These are phyloP conservation scores for Triplophysa yarkandensis DNA, from an alignment of 2,797 vertebrate species.

Conservation along the genomic window DNA sequence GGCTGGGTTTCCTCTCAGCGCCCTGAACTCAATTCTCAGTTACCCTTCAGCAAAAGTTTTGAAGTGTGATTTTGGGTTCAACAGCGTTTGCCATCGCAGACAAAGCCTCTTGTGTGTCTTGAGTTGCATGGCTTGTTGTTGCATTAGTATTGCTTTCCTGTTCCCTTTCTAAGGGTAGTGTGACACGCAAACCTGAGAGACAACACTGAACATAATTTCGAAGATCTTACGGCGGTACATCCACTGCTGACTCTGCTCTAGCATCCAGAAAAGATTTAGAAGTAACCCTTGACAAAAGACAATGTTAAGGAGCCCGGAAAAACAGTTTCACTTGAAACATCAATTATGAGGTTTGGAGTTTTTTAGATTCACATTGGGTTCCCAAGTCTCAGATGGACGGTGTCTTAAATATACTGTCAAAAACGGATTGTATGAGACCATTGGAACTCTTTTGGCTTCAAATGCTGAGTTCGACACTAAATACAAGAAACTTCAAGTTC, in stretches of 20 bases:
- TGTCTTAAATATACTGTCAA: background rate
- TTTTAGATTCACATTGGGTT: slow-evolving; percentile 1
- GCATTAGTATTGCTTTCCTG: slow-evolving; percentile 79
- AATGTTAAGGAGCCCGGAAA: slow-evolving; percentile 1
- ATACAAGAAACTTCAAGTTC: background rate
- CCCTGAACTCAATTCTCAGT: background rate
- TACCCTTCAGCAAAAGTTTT: background rate
- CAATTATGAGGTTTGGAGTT: background rate
- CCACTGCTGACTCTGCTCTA: background rate
- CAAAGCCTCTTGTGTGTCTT: slow-evolving; percentile 56
- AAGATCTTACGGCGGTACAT: slow-evolving; percentile 49
- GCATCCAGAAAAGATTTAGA: background rate
- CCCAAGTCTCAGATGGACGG: background rate
- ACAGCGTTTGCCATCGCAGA: slow-evolving; percentile 16
- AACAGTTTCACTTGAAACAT: background rate
- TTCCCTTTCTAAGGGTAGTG: slow-evolving; percentile 61
- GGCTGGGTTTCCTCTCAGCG: slow-evolving; percentile 3
- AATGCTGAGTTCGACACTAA: slow-evolving; percentile 38
- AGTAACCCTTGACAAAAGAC: background rate
- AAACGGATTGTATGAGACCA: slow-evolving; percentile 37
- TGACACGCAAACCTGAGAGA: slow-evolving; percentile 75
- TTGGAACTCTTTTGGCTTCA: slow-evolving; percentile 39
- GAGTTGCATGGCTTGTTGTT: slow-evolving; percentile 75
- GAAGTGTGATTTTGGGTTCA: background rate
- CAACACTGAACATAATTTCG: slow-evolving; percentile 56